A percentile compares a stretch with the other conserved stretches of the same genome.
Evolutionary conservation across 2,888 invertebrate genomes (phyloP).

Genomic region (Lamellibrachia columna): DNA sequence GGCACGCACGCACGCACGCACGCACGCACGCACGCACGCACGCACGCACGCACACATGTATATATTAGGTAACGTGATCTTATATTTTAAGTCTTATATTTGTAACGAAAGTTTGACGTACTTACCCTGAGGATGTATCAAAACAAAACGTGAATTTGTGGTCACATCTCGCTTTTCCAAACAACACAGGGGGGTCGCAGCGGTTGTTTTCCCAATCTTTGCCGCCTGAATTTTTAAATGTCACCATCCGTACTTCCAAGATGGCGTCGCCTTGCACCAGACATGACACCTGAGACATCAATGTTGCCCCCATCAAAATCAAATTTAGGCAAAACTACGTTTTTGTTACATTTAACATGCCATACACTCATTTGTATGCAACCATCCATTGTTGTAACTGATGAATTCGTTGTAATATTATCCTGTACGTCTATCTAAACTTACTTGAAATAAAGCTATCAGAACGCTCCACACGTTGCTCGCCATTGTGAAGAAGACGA

Average conservation of each 20-base stretch:
- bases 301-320: not conserved
- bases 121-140: not conserved
- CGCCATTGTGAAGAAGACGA: no score
- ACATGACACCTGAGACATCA: not conserved
- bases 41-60: not conserved
- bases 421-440: no score
- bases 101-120: not conserved
- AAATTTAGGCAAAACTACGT: not conserved
- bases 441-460: no score
- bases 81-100: not conserved
- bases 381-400: not conserved
- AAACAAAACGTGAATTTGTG: not conserved
- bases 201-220: not conserved
- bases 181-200: not conserved
- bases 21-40: no score
- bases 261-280: slow-evolving; percentile 4
- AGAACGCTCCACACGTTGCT: no score
- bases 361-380: not conserved
- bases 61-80: no score
- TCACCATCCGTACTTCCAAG: not conserved
- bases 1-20: no score
- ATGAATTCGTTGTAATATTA: not conserved
- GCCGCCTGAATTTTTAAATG: not conserved
- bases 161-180: not conserved
- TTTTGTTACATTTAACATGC: not conserved